Evolutionary conservation across 2,888 invertebrate genomes (phyloP).

Genomic region (Pterostichus madidus): DNA sequence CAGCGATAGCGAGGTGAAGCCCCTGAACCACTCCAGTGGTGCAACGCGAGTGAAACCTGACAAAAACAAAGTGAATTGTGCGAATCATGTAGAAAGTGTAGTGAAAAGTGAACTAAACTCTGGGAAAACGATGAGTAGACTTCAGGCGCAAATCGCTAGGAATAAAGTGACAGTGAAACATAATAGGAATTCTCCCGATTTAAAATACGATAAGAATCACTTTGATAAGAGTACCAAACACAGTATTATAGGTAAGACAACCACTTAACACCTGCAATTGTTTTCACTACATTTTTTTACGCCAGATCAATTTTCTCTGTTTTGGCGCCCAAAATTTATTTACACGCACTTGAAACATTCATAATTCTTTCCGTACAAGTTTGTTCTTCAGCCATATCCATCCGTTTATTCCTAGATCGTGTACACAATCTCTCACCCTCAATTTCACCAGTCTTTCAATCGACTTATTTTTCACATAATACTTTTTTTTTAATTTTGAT

Average conservation of each 20-base stretch:
- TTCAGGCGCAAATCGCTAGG: conserved; percentile 71
- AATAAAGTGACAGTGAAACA: conserved; percentile 71
- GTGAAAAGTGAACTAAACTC: conserved; percentile 51
- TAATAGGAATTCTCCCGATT: conserved; percentile 67
- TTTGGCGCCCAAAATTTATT: too few relatives aligned
- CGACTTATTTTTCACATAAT: too few relatives aligned
- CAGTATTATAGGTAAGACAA: conserved; percentile 76
- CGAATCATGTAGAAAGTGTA: conserved; percentile 43
- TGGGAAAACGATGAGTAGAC: conserved; percentile 70
- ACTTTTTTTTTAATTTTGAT: too few relatives aligned
- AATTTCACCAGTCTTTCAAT: too few relatives aligned
- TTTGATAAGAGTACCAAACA: conserved; percentile 73
- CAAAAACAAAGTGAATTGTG: conserved; percentile 54
- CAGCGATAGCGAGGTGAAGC: conserved; percentile 75
- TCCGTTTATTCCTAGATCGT: too few relatives aligned
- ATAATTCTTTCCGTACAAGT: too few relatives aligned
- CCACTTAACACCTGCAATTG: background rate
- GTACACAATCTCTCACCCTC: too few relatives aligned
- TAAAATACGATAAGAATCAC: conserved; percentile 59
- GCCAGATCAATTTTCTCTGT: too few relatives aligned
- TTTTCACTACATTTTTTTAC: background rate
- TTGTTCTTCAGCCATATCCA: too few relatives aligned
- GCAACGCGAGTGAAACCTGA: conserved; percentile 28
- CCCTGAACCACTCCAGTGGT: conserved; percentile 2
- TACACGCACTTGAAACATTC: too few relatives aligned